phyloP scores from a whole-genome alignment of 2,797 vertebrate genomes.

The Neoniphon sammara region DNA sequence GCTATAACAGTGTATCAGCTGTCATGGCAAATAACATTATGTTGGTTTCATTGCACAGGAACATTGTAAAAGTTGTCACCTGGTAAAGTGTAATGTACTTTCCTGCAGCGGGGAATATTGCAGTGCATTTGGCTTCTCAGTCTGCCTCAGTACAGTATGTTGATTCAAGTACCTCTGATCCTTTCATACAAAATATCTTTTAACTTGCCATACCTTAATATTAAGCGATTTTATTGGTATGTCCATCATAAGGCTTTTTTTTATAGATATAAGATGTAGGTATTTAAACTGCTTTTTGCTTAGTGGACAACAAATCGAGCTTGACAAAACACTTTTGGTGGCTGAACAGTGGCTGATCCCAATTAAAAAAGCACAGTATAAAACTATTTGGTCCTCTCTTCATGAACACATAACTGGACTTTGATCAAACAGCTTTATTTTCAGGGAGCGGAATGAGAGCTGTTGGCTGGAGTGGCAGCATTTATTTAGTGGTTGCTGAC shows the following conservation, averaged over 20 bases:
- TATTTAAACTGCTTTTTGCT: slow-evolving; percentile 13
- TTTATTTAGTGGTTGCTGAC: slow-evolving; percentile 70
- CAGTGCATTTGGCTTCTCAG: slow-evolving; percentile 23
- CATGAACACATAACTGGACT: slow-evolving; percentile 65
- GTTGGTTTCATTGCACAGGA: slow-evolving; percentile 45
- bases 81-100: slow-evolving; percentile 47
- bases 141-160: slow-evolving; percentile 11
- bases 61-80: slow-evolving; percentile 57
- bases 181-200: slow-evolving; percentile 3
- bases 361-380: slow-evolving; percentile 35
- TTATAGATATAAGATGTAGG: not conserved
- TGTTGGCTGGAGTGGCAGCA: slow-evolving; percentile 55
- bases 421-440: slow-evolving; percentile 66
- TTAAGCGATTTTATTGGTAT: not conserved
- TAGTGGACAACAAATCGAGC: slow-evolving; percentile 17
- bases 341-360: slow-evolving; percentile 6
- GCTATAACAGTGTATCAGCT: slow-evolving; percentile 60
- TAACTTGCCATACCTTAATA: slow-evolving; percentile 4
- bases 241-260: not conserved
- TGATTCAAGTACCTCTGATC: slow-evolving; percentile 4
- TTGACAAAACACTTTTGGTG: slow-evolving; percentile 31
- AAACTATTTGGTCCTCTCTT: slow-evolving; percentile 50
- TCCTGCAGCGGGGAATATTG: slow-evolving; percentile 6
- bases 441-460: slow-evolving; percentile 49
- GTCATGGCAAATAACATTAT: slow-evolving; percentile 60